Conservation (phyloP, 2,797 vertebrate genomes). For the Kryptopterus vitreolus region DNA sequence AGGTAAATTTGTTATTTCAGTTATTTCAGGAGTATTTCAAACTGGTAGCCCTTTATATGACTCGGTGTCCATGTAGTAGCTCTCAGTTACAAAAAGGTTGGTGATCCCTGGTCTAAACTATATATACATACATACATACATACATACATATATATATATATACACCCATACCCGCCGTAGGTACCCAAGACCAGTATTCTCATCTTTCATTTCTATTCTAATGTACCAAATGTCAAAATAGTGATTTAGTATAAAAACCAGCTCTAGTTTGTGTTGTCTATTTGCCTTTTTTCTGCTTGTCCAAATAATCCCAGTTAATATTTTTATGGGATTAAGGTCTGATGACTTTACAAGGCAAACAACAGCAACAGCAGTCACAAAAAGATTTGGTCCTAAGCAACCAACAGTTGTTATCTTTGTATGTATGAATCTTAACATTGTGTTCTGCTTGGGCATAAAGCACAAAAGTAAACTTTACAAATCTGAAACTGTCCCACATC, state of each 20-base stretch:
- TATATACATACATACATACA: too few species aligned
- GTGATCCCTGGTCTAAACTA: too few species aligned
- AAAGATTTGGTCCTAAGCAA: not conserved
- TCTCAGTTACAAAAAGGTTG: too few species aligned
- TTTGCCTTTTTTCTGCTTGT: not conserved
- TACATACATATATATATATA: too few species aligned
- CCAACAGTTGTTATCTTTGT: not conserved
- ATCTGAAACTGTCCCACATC: not conserved
- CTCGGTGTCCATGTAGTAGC: too few species aligned
- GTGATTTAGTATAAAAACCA: not conserved
- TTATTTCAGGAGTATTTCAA: too few species aligned
- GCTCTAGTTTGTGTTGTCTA: not conserved
- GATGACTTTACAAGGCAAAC: not conserved
- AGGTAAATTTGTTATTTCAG: too few species aligned
- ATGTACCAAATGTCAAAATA: too few species aligned
- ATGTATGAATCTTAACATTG: not conserved
- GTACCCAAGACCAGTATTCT: too few species aligned
- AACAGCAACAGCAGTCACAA: not conserved
- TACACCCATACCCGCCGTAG: too few species aligned
- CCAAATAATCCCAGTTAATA: not conserved
- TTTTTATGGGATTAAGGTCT: not conserved
- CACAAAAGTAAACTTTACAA: not conserved
- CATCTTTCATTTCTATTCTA: not conserved
- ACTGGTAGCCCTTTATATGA: too few species aligned
- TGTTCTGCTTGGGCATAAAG: not conserved